Evolutionary conservation across 2,113 vertebrate genomes (phyloP), one percentile per base, ranked within the genome.

Genomic region (Mixornis gularis): DNA sequence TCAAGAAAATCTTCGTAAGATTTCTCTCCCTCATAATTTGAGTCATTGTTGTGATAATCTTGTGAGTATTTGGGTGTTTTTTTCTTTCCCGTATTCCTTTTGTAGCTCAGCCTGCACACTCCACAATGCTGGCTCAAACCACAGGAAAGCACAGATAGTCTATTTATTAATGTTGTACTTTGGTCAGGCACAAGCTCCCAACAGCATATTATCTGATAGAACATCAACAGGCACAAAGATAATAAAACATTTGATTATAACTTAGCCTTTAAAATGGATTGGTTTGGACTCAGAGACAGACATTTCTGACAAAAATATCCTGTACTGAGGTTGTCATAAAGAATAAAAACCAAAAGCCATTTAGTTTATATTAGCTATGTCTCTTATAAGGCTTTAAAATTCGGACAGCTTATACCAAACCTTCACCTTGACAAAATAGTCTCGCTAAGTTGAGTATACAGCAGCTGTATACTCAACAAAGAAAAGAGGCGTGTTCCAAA

Each of bases 221-320:
- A 72, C 55, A 94, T 70, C 62, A 86, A 65, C 87, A 95, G 74
- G 93, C 89, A 72, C 30, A 92, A 82, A 94, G 41, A 76, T 85
- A 92, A 94, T 90, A 95, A 97, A 96, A 92, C 29, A 73, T 91
- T 81, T 86, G 49, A 87, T 96, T 96, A 73, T 76, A 94, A 91
- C 63, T 51, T 38, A 68, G 68, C 64, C 60, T 88, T 87, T 41
- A 77, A 82, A 71, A 95, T 62, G 41, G 78, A 85, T 83, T 77
- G 56, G n/a, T 87, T 86, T 70, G 17, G 38, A 92, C 92, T 82
- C 79, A 93, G 86, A 71, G 72, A 79, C 79, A 94, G 34, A 79
- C 14, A 60, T 49, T 95, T 96, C 91, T 94, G 80, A 83, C 80
- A 80, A 90, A 89, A 92, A 89, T 81, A 78, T 87, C 52, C 43